A percentile compares a stretch with the other conserved stretches of the same genome.
phyloP scores from a whole-genome alignment of 2,888 invertebrate genomes.

The Spialia ferax region DNA sequence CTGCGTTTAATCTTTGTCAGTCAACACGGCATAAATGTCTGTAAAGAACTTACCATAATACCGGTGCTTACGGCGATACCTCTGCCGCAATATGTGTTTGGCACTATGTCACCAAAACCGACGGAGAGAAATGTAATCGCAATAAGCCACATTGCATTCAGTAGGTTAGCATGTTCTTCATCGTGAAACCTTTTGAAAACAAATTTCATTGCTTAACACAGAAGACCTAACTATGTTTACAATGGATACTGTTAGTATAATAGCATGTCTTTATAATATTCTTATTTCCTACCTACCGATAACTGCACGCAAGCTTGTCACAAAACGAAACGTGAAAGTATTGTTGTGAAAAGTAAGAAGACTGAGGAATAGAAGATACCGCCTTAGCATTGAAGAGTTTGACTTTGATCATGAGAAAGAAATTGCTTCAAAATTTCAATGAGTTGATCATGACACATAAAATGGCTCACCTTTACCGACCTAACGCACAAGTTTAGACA shows the following conservation, averaged over 20 bases:
- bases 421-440: constrained; percentile 61
- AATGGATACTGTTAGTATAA: constrained; percentile 20
- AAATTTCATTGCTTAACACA: constrained; percentile 77
- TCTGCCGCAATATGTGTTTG: constrained; percentile 99
- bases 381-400: constrained; percentile 76
- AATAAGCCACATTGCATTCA: constrained; percentile 99
- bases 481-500: constrained; percentile 63
- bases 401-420: constrained; percentile 77
- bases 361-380: constrained; percentile 57
- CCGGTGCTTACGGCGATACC: constrained; percentile 99
- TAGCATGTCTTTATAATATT: constrained; percentile 26
- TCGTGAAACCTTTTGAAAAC: constrained; percentile 96
- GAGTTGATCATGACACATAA: constrained; percentile 73
- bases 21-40: constrained; percentile 77
- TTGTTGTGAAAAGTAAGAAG: constrained; percentile 58
- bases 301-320: constrained; percentile 48
- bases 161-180: constrained; percentile 98
- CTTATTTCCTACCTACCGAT: constrained; percentile 55
- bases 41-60: constrained; percentile 96
- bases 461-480: constrained; percentile 86
- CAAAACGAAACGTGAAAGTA: constrained; percentile 47
- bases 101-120: constrained; percentile 99
- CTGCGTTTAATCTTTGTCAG: constrained; percentile 60
- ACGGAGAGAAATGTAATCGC: constrained; percentile 99
- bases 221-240: constrained; percentile 52